Base-by-base conservation (phyloP, 2,888 invertebrate species). In the Capitulum mitella region DNA sequence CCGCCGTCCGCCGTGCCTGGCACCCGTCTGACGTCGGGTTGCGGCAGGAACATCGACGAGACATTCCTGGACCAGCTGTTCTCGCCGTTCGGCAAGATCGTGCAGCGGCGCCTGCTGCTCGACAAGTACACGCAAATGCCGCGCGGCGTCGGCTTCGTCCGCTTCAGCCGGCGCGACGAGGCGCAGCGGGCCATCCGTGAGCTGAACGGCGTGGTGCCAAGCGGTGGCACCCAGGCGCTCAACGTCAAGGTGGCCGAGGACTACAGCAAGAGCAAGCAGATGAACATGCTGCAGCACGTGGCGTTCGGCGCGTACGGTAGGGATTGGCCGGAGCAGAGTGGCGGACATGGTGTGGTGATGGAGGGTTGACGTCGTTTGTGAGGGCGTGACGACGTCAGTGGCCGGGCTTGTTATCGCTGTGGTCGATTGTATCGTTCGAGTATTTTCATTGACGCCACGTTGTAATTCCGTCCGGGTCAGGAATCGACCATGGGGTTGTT, bases 141-240 rank as follows among this genome's bases (percentile, higher is more conserved):
- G 16, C 88, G 95, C 83, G 95, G 97, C 76, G 94, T 96, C 78
- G 97, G 95, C 29, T 97, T 97, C 88, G 94, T 95, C 80, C 91
- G 94, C 94, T 97, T 22, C 37, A 70, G 70, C 37, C 34, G 16
- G 70, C 70, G 37, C 6, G 22, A 32, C 84, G 94, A 96, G 86
- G 96, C 97, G 34, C 93, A 94, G 84, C 92, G 92, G 83, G 96
- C 97, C 80, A 95, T 96, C 84, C 90, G 91, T 77, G 91, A 91
- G 81, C 87, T 97, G 82, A 93, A 95, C 86, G 85, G 86, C 26
- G 93, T 93, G 82, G 92, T 92, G 81, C 92, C 94, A 78, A 92
- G 93, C 83, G 95, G 94, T 82, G 92, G 92, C 80, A 91, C 91
- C 81, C 92, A 94, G 85, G 92, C 95, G 37, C 88, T 97, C 75